Percentiles rank a stretch among this genome's conserved stretches.
Evolutionary conservation across 2,113 vertebrate species (phyloP).

Genomic region (Grammomys surdaster): DNA sequence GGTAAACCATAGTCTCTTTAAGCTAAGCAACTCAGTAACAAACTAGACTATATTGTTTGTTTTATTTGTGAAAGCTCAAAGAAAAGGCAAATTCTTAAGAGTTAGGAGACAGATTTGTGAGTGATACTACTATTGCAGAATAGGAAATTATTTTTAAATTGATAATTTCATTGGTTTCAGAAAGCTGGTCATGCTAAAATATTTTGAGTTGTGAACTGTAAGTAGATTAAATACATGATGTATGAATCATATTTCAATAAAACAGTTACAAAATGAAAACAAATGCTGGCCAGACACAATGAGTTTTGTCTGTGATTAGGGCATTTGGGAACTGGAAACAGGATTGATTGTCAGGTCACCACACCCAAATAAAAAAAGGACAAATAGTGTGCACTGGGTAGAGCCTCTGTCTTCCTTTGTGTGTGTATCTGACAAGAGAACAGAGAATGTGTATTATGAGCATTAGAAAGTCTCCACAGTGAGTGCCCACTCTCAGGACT

Average conservation of each 20-base stretch:
- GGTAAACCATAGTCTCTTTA: neutral
- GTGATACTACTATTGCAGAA: accelerated
- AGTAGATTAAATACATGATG: neutral
- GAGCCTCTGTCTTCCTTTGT: neutral
- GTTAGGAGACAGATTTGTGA: neutral
- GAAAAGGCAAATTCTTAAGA: neutral
- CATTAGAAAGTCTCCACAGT: neutral
- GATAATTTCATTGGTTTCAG: neutral
- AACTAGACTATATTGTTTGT: neutral
- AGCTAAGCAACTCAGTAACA: neutral
- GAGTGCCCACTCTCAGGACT: too few relatives aligned
- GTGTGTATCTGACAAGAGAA: neutral
- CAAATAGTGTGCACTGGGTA: neutral
- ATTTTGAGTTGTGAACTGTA: neutral
- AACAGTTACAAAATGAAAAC: neutral
- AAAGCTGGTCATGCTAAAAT: neutral
- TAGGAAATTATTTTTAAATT: slow-evolving; percentile 4
- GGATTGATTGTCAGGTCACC: neutral
- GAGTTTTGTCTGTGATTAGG: neutral
- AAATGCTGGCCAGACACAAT: accelerated
- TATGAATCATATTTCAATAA: slow-evolving; percentile 20
- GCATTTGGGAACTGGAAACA: neutral
- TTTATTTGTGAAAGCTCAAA: neutral
- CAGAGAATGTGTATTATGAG: neutral
- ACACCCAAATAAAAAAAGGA: neutral